These are phyloP conservation scores for pig (Sus scrofa) DNA, from an alignment of 2,113 vertebrate genomes.

Conservation along the genomic window DNA sequence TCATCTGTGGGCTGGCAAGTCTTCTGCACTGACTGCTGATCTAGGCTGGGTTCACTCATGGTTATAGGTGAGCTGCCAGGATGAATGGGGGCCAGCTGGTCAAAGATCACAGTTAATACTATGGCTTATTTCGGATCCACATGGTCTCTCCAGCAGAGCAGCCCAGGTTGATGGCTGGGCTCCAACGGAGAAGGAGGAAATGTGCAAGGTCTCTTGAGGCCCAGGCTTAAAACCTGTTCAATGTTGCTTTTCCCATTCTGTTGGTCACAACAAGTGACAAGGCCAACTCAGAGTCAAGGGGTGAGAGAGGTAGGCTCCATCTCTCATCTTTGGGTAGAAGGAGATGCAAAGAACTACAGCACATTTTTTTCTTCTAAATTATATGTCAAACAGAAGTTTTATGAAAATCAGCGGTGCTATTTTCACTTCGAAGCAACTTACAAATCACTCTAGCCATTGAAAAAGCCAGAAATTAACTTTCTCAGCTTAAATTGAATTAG, in stretches of 20 bases:
- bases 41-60: background rate
- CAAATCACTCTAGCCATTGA: background rate
- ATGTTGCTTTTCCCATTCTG: background rate
- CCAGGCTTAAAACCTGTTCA: background rate
- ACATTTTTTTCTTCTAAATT: background rate
- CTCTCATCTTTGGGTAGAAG: background rate
- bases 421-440: background rate
- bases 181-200: background rate
- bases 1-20: background rate
- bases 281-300: background rate
- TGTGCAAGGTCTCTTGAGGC: background rate
- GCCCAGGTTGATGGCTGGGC: background rate
- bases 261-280: background rate
- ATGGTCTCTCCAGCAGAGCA: background rate
- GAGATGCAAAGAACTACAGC: background rate
- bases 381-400: background rate
- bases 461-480: constrained; percentile 11
- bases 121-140: background rate
- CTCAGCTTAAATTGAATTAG: background rate
- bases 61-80: background rate
- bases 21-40: background rate
- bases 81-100: too few species aligned
- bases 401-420: background rate
- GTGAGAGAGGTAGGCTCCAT: background rate
- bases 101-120: background rate